Evolutionary conservation across 1,140 invertebrate genomes (phyloP).

Genomic region (Zaprionus inermis): DNA sequence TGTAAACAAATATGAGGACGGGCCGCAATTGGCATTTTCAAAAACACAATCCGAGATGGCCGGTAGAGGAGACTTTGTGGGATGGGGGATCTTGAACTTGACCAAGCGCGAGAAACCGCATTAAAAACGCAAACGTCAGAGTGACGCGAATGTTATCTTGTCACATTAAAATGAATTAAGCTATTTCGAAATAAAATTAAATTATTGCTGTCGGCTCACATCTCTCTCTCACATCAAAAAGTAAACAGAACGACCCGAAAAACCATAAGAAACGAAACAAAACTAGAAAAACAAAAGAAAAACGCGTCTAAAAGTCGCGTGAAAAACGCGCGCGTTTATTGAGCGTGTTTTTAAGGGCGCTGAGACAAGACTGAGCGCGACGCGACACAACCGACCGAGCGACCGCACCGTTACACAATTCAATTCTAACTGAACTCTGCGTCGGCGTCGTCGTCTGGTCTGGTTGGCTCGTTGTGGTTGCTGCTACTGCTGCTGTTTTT

Average conservation of each 20-base stretch:
- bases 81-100: slow-evolving; percentile 51
- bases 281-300: slow-evolving; percentile 6
- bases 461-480: slow-evolving; percentile 31
- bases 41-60: slow-evolving; percentile 40
- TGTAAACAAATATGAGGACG: slow-evolving; percentile 46
- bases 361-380: slow-evolving; percentile 33
- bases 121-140: not conserved
- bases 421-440: slow-evolving; percentile 77
- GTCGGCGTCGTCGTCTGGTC: slow-evolving; percentile 60
- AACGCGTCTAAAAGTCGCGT: slow-evolving; percentile 40
- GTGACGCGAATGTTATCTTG: not conserved
- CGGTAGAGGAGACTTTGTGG: slow-evolving; percentile 47
- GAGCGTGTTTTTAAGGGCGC: slow-evolving; percentile 40
- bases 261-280: slow-evolving; percentile 8
- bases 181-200: slow-evolving; percentile 45
- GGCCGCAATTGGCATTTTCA: slow-evolving; percentile 45
- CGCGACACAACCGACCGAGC: slow-evolving; percentile 11
- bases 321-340: slow-evolving; percentile 52
- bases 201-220: slow-evolving; percentile 32
- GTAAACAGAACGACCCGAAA: slow-evolving; percentile 20
- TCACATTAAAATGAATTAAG: slow-evolving; percentile 32
- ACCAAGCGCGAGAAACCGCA: slow-evolving; percentile 18
- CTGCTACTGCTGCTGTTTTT: slow-evolving; percentile 24
- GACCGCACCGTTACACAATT: slow-evolving; percentile 70
- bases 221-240: slow-evolving; percentile 20